phyloP scores from a whole-genome alignment of 2,888 invertebrate genomes.

The Auanema freiburgensis region DNA sequence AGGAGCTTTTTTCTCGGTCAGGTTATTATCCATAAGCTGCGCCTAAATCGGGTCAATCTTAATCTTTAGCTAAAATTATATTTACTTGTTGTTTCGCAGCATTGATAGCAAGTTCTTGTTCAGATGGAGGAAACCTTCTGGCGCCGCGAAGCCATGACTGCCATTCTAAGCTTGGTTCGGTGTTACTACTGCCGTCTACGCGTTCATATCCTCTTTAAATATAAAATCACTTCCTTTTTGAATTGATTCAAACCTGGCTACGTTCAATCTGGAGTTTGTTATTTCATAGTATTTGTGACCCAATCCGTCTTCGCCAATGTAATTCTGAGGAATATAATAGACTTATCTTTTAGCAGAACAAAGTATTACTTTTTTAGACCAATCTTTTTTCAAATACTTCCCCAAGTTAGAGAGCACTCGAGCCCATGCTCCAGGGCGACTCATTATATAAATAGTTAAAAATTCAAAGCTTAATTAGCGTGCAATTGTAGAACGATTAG shows the following conservation, averaged over 20 bases:
- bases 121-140: slow-evolving; percentile 56
- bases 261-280: slow-evolving; percentile 41
- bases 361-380: slow-evolving; percentile 29
- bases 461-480: not conserved
- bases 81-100: slow-evolving; percentile 32
- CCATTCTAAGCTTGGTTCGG: slow-evolving; percentile 57
- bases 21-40: no score
- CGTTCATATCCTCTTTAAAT: slow-evolving; percentile 58
- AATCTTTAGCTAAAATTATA: no score
- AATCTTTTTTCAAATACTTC: slow-evolving; percentile 47
- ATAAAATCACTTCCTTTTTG: slow-evolving; percentile 7
- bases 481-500: no score
- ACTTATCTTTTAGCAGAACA: not conserved
- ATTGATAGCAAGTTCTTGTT: slow-evolving; percentile 56
- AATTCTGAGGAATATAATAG: slow-evolving; percentile 27
- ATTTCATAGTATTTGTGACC: slow-evolving; percentile 60
- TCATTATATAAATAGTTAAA: slow-evolving; percentile 27
- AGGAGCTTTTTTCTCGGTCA: no score
- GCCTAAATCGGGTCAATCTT: no score
- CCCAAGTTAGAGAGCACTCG: slow-evolving; percentile 41
- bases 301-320: slow-evolving; percentile 52
- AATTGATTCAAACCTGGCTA: slow-evolving; percentile 25
- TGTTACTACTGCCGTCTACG: slow-evolving; percentile 20
- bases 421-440: slow-evolving; percentile 49
- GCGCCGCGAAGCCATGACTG: slow-evolving; percentile 57